Conservation (phyloP, 1,140 invertebrate species). For the Pogonognathellus flavescens region DNA sequence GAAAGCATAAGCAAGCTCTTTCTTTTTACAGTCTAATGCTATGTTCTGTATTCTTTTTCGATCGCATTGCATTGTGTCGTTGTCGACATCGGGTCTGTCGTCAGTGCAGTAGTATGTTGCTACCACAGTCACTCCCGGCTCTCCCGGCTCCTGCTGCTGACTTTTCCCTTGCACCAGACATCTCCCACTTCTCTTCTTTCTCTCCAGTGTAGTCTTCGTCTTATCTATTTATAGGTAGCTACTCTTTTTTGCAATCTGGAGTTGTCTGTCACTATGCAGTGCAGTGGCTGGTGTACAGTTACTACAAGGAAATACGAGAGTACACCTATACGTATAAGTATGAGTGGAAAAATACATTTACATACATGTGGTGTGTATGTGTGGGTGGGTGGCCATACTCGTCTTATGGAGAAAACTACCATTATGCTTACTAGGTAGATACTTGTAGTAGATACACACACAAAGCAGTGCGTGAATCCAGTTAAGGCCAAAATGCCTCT, state of each 20-base stretch:
- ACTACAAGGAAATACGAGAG: too few relatives aligned
- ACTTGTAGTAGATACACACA: not conserved
- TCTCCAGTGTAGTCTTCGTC: too few relatives aligned
- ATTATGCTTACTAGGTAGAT: not conserved
- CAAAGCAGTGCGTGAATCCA: slow-evolving; percentile 24
- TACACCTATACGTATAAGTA: too few relatives aligned
- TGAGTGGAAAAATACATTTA: not conserved
- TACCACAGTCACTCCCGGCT: too few relatives aligned
- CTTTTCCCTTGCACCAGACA: too few relatives aligned
- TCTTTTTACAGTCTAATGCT: not conserved
- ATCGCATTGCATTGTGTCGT: not conserved
- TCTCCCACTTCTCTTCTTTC: too few relatives aligned
- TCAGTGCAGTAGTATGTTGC: too few relatives aligned
- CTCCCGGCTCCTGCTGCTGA: too few relatives aligned
- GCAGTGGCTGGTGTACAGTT: too few relatives aligned
- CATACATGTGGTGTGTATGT: not conserved
- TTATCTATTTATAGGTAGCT: too few relatives aligned
- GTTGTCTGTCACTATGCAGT: too few relatives aligned
- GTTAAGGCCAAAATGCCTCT: slow-evolving; percentile 38
- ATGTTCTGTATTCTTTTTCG: not conserved
- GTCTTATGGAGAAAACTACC: not conserved
- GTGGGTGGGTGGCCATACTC: not conserved
- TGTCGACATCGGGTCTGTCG: not conserved
- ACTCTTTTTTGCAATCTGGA: too few relatives aligned
- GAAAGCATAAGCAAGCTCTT: slow-evolving; percentile 14